Conservation (phyloP, 2,888 invertebrate genomes). For the Sminthurides aquaticus region DNA sequence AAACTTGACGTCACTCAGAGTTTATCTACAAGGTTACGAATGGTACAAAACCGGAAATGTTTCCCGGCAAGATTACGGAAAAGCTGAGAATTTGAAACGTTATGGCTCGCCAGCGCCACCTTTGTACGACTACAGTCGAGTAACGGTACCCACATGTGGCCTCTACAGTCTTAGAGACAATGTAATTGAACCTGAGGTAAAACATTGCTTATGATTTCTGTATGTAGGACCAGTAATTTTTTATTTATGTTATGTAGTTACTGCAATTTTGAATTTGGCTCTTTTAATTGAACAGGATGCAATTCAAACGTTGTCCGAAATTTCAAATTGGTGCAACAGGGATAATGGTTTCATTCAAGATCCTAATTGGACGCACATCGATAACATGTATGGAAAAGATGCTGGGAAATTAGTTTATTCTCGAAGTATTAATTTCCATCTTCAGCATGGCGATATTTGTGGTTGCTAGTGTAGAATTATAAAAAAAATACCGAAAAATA, state of each 20-base stretch:
- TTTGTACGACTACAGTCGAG: not conserved
- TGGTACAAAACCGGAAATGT: too few relatives aligned
- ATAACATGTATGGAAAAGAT: not conserved
- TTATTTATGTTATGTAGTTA: not conserved
- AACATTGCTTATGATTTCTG: not conserved
- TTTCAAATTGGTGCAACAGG: not conserved
- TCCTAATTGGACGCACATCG: not conserved
- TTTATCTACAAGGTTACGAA: not conserved
- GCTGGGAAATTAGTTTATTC: not conserved
- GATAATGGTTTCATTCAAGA: not conserved
- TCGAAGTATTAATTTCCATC: not conserved
- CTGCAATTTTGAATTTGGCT: not conserved
- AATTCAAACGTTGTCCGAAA: not conserved
- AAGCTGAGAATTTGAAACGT: not conserved
- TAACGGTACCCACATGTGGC: not conserved
- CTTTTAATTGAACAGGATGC: not conserved
- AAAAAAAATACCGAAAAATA: too few relatives aligned
- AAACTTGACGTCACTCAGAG: not conserved
- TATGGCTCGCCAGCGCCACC: not conserved
- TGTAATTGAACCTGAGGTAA: not conserved
- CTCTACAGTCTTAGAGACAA: not conserved
- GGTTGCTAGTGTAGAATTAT: not conserved
- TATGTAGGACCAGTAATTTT: not conserved
- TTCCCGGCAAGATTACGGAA: not conserved
- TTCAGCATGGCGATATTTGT: not conserved